A percentile compares a stretch with the other conserved stretches of the same genome.
Conservation (phyloP, 92 coral and sea anemone species). For the Parazoanthus swiftii region DNA sequence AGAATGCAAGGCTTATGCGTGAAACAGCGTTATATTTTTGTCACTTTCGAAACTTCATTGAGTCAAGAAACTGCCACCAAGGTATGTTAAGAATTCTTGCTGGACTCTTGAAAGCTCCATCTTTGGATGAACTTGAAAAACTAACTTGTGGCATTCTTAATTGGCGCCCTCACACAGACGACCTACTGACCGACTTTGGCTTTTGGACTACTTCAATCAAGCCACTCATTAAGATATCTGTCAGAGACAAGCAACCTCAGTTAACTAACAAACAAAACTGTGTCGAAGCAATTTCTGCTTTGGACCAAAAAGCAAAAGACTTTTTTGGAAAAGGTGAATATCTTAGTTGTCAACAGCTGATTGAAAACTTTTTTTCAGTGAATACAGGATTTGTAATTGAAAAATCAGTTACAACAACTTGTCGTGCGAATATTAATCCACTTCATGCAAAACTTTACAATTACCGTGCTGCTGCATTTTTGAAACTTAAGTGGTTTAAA, state of each 20-base stretch:
- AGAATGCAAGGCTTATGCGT: slow-evolving; percentile 27
- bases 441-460: slow-evolving; percentile 3
- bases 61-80: slow-evolving; percentile 4
- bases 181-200: not conserved
- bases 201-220: slow-evolving; percentile 6
- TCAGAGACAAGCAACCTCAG: not conserved
- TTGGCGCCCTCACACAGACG: not conserved
- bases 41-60: not conserved
- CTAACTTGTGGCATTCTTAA: not conserved
- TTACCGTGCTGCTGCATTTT: slow-evolving; percentile 13
- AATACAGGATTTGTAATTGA: not conserved
- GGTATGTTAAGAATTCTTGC: slow-evolving; percentile 13
- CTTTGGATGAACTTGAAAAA: not conserved
- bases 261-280: not conserved
- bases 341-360: not conserved
- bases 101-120: not conserved
- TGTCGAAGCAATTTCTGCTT: not conserved
- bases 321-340: not conserved
- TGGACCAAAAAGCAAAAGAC: not conserved
- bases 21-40: slow-evolving; percentile 32
- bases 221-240: not conserved
- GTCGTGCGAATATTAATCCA: not conserved
- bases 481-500: not conserved
- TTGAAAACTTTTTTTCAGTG: not conserved
- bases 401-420: not conserved